These are phyloP conservation scores for Tromatobia lineatoria DNA, from an alignment of 2,888 invertebrate species.

Conservation along the genomic window DNA sequence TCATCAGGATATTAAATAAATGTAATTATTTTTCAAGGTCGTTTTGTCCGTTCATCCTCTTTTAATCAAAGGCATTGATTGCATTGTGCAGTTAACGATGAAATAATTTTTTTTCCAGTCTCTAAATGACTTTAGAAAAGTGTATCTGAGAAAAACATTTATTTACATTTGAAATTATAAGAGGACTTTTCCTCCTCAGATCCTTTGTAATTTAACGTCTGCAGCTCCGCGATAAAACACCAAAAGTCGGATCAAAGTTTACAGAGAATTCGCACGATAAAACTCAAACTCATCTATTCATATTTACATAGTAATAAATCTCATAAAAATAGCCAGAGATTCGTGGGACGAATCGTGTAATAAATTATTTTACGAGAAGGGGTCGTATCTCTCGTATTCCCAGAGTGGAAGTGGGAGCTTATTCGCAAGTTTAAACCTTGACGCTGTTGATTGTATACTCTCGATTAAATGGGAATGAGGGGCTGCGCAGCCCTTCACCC, in stretches of 20 bases:
- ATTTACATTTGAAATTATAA: too few species aligned
- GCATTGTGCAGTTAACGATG: too few species aligned
- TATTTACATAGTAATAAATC: constrained; percentile 62
- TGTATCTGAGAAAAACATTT: too few species aligned
- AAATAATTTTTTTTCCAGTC: too few species aligned
- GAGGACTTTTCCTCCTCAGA: too few species aligned
- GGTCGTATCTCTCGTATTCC: constrained; percentile 27
- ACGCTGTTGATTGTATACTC: constrained; percentile 59
- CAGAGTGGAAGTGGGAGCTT: background rate
- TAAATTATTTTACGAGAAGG: constrained; percentile 58
- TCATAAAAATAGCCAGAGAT: constrained; percentile 26
- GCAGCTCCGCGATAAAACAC: constrained; percentile 4
- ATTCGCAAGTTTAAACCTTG: constrained; percentile 55
- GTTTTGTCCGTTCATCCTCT: too few species aligned
- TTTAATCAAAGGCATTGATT: too few species aligned
- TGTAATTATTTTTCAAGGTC: too few species aligned
- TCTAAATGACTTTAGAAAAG: too few species aligned
- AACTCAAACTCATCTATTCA: constrained; percentile 54
- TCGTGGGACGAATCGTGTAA: constrained; percentile 21
- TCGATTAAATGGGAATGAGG: constrained; percentile 59
- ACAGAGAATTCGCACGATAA: constrained; percentile 44
- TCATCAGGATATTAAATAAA: too few species aligned
- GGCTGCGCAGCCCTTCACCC: constrained; percentile 9
- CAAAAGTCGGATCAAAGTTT: constrained; percentile 55
- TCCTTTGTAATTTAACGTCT: too few species aligned